Percentiles rank a stretch among this genome's conserved stretches.
These are phyloP conservation scores for Danio tinwini DNA, from an alignment of 2,797 vertebrate genomes.

Conservation along the genomic window DNA sequence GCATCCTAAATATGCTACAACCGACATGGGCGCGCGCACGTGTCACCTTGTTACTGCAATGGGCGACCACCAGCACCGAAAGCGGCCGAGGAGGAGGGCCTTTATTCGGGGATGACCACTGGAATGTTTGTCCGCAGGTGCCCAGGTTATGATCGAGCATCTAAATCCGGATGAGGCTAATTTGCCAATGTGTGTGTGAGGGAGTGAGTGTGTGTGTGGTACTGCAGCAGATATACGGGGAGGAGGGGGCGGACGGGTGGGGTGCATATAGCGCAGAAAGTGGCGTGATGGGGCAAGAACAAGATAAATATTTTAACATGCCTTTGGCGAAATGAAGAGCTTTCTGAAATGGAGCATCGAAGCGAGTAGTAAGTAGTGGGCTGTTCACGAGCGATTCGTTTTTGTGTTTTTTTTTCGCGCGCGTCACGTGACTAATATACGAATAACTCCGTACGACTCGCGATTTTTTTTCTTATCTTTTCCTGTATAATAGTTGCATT, in stretches of 20 bases:
- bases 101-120: background rate
- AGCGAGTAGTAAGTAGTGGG: background rate
- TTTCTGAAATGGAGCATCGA: slow-evolving; percentile 9
- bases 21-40: slow-evolving; percentile 18
- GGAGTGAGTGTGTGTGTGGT: slow-evolving; percentile 60
- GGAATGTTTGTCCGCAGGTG: background rate
- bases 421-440: slow-evolving; percentile 15
- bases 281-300: slow-evolving; percentile 40
- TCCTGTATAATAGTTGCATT: background rate
- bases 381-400: background rate
- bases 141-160: slow-evolving; percentile 50
- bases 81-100: background rate
- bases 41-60: slow-evolving; percentile 15
- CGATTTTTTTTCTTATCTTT: background rate
- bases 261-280: slow-evolving; percentile 48
- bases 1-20: background rate
- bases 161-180: slow-evolving; percentile 60
- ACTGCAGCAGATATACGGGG: slow-evolving; percentile 71
- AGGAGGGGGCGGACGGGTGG: slow-evolving; percentile 36
- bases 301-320: slow-evolving; percentile 73
- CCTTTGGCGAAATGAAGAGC: slow-evolving; percentile 56
- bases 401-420: background rate
- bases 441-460: background rate
- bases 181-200: background rate
- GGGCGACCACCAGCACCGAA: background rate